Conservation (phyloP, 1,140 invertebrate genomes). For the Asbolus verrucosus region DNA sequence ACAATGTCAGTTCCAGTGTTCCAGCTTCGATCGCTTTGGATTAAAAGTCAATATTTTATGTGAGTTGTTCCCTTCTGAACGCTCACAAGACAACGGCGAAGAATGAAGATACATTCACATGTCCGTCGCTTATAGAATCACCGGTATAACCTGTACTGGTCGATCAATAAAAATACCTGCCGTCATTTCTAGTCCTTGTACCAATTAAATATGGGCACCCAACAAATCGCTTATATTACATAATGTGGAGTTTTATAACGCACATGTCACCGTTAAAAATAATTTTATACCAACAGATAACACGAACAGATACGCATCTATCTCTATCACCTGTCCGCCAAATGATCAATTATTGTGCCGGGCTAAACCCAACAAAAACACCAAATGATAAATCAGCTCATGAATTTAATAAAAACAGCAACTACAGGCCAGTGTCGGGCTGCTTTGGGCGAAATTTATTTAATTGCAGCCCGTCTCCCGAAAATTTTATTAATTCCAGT, state of each 20-base stretch:
- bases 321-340: slow-evolving; percentile 23
- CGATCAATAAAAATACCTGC: slow-evolving; percentile 36
- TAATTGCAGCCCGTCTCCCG: too few species aligned
- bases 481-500: too few species aligned
- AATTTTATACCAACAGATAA: background rate
- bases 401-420: too few species aligned
- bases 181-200: slow-evolving; percentile 34
- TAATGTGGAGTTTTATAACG: background rate
- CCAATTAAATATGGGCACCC: slow-evolving; percentile 25
- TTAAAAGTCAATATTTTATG: too few species aligned
- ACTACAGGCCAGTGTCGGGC: too few species aligned
- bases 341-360: background rate
- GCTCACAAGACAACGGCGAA: too few species aligned
- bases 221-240: background rate
- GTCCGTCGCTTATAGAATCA: slow-evolving; percentile 28
- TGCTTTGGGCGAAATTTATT: too few species aligned
- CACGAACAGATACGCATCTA: background rate
- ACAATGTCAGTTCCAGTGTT: too few species aligned
- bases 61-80: too few species aligned
- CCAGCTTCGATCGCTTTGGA: too few species aligned
- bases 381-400: too few species aligned
- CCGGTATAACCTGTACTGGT: slow-evolving; percentile 30
- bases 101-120: too few species aligned
- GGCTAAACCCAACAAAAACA: background rate
- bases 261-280: background rate